Percentiles rank a stretch among this genome's conserved stretches.
phyloP scores from a whole-genome alignment of 2,797 vertebrate species.

The Eulemur albifrons region DNA sequence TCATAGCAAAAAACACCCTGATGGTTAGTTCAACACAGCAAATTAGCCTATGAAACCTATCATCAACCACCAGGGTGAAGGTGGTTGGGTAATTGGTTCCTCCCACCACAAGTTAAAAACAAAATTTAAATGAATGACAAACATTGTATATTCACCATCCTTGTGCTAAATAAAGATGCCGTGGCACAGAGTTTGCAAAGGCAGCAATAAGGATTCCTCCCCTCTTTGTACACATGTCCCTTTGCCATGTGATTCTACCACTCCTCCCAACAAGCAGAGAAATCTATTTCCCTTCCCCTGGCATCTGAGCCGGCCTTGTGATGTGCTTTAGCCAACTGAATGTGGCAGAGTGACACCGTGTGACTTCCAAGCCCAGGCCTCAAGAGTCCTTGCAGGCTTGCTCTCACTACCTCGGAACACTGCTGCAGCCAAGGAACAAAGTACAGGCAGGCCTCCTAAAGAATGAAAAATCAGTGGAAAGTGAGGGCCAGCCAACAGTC shows the following conservation, averaged over 20 bases:
- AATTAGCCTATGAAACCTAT: background rate
- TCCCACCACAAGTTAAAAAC: background rate
- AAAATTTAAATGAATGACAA: background rate
- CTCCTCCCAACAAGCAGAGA: background rate
- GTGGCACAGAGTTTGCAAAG: background rate
- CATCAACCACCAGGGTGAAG: background rate
- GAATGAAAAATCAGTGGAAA: background rate
- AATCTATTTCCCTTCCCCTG: background rate
- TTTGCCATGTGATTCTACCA: background rate
- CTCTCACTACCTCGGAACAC: background rate
- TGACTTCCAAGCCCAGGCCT: background rate
- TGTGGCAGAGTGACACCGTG: background rate
- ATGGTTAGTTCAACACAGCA: background rate
- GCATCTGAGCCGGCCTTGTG: background rate
- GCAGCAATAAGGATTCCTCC: background rate
- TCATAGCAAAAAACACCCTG: background rate
- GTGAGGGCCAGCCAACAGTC: background rate
- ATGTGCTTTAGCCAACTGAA: background rate
- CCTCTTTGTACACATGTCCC: background rate
- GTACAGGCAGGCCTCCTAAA: background rate
- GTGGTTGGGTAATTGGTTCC: background rate
- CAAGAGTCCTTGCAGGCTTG: background rate
- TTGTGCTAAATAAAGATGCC: background rate
- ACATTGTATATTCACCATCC: background rate
- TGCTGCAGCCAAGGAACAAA: background rate